phyloP scores from a whole-genome alignment of 2,797 vertebrate species.

The Neosilurus mollespiculum region DNA sequence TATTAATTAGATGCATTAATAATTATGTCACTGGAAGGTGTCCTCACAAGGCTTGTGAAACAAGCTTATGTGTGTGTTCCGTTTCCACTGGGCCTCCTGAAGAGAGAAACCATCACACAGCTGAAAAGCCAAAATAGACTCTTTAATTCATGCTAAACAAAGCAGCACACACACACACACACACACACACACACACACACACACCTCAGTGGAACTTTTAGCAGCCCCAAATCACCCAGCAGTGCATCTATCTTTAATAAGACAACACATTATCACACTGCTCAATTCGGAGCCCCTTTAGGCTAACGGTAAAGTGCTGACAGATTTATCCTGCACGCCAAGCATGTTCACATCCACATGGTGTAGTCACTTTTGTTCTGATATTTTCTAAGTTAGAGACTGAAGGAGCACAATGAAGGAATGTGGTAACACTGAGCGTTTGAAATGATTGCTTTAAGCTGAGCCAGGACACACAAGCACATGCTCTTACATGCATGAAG shows the following conservation, averaged over 20 bases:
- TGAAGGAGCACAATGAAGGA: conserved; percentile 13
- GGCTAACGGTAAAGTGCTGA: conserved; percentile 55
- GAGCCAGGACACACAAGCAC: conserved; percentile 38
- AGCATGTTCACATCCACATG: conserved; percentile 50
- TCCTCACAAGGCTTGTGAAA: background rate
- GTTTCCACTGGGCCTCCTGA: conserved; percentile 6
- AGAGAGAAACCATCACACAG: conserved; percentile 15
- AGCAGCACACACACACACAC: conserved; percentile 52
- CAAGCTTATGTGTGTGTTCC: conserved; percentile 14
- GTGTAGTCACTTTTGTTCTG: conserved; percentile 8
- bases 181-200: conserved; percentile 12
- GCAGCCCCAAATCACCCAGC: conserved; percentile 44
- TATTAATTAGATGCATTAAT: background rate
- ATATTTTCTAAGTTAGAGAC: conserved; percentile 23
- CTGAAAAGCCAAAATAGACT: conserved; percentile 33
- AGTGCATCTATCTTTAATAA: conserved; percentile 56
- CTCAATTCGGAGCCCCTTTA: conserved; percentile 58
- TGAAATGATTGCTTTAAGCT: conserved; percentile 25
- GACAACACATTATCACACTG: conserved; percentile 50
- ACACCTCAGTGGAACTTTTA: conserved; percentile 45
- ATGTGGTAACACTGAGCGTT: background rate
- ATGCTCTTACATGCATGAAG: conserved; percentile 40
- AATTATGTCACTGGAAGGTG: background rate
- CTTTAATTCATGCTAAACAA: conserved; percentile 55
- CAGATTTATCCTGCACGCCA: conserved; percentile 64